A percentile compares a stretch with the other conserved stretches of the same genome.
These are phyloP conservation scores for Stenichneumon culpator DNA, from an alignment of 2,888 invertebrate genomes.

Conservation along the genomic window DNA sequence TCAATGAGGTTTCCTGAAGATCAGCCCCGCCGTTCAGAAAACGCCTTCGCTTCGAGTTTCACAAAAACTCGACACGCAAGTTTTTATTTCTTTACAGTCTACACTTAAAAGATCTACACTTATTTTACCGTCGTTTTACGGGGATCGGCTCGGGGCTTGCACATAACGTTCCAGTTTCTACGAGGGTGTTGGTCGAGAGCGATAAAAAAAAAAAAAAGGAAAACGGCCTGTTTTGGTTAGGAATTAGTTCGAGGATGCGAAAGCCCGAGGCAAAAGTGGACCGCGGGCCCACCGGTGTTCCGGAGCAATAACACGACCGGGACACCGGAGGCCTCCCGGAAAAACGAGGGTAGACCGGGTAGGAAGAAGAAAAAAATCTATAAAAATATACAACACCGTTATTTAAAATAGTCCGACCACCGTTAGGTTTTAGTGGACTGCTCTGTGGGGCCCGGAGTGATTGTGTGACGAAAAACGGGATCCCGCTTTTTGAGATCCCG, in stretches of 20 bases:
- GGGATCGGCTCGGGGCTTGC: constrained; percentile 18
- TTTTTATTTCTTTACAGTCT: constrained; percentile 79
- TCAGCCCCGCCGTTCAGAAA: constrained; percentile 15
- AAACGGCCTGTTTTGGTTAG: constrained; percentile 82
- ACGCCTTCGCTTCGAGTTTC: constrained; percentile 35
- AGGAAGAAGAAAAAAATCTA: constrained; percentile 70
- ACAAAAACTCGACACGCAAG: constrained; percentile 50
- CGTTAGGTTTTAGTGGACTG: constrained; percentile 74
- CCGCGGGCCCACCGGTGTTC: background rate
- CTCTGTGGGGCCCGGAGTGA: constrained; percentile 16
- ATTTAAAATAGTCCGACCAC: constrained; percentile 81
- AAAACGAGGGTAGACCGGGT: constrained; percentile 26
- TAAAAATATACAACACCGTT: constrained; percentile 83
- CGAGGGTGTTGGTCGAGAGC: constrained; percentile 49
- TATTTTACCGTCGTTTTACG: constrained; percentile 56
- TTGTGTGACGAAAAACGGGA: constrained; percentile 75
- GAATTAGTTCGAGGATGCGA: constrained; percentile 78
- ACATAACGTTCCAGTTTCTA: constrained; percentile 77
- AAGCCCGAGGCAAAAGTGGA: constrained; percentile 68
- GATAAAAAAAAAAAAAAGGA: constrained; percentile 71
- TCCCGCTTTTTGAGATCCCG: constrained; percentile 80
- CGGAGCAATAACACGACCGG: constrained; percentile 33
- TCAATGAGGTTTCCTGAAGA: constrained; percentile 28
- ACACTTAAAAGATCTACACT: constrained; percentile 34
- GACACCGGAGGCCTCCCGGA: constrained; percentile 31